A percentile compares a stretch with the other conserved stretches of the same genome.
Conservation (phyloP, 2,888 invertebrate species). For the Altica lythri region DNA sequence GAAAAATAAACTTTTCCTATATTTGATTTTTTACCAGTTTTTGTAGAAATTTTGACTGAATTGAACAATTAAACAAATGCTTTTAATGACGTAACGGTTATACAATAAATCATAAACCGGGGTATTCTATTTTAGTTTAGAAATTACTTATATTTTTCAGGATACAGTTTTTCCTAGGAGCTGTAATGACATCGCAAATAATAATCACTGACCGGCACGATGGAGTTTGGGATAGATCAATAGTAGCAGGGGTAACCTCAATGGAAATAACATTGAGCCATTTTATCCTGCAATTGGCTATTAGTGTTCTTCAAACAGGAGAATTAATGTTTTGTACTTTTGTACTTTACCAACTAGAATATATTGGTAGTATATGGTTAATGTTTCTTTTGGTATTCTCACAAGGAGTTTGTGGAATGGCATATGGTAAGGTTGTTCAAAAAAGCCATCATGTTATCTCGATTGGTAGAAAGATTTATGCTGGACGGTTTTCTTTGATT, state of each 20-base stretch:
- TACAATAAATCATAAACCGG: neutral
- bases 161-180: constrained; percentile 83
- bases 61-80: too few relatives aligned
- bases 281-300: constrained; percentile 69
- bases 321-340: constrained; percentile 67
- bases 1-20: too few relatives aligned
- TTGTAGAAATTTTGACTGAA: too few relatives aligned
- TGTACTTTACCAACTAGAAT: constrained; percentile 65
- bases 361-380: constrained; percentile 65
- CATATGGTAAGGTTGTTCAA: constrained; percentile 74
- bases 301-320: constrained; percentile 69
- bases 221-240: constrained; percentile 85
- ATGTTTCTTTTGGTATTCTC: constrained; percentile 69
- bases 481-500: too few relatives aligned
- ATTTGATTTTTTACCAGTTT: too few relatives aligned
- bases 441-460: too few relatives aligned
- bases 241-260: constrained; percentile 83
- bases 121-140: constrained; percentile 44
- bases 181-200: constrained; percentile 80
- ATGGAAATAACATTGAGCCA: constrained; percentile 82
- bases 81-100: too few relatives aligned
- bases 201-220: constrained; percentile 77
- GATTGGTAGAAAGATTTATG: too few relatives aligned
- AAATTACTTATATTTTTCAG: constrained; percentile 59
- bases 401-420: constrained; percentile 83